phyloP scores from a whole-genome alignment of 2,113 vertebrate species.

The Promerops cafer region DNA sequence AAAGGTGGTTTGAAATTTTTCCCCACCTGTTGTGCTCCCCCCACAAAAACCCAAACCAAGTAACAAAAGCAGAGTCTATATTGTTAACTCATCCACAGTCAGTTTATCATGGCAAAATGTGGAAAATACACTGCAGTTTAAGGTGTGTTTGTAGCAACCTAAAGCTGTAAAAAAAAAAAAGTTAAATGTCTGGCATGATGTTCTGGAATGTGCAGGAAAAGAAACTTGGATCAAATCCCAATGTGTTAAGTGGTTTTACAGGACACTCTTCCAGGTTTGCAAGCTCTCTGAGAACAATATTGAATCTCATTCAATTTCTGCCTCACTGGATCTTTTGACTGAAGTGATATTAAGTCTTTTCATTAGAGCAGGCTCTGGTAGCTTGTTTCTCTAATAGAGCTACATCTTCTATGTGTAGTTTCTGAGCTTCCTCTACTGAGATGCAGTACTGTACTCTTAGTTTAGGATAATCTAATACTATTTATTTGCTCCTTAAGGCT shows the following conservation, averaged over 20 bases:
- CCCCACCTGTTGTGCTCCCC: neutral
- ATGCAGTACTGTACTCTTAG: neutral
- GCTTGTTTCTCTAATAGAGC: neutral
- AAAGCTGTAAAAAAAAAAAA: neutral
- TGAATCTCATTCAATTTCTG: neutral
- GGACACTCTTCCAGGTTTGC: neutral
- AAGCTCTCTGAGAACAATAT: neutral
- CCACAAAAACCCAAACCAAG: neutral
- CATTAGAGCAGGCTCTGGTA: neutral
- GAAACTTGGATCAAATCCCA: neutral
- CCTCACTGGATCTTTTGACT: neutral
- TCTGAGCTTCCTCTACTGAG: neutral
- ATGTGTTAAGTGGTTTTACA: neutral
- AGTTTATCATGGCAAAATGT: neutral
- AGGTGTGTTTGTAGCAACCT: neutral
- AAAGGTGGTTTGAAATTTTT: neutral
- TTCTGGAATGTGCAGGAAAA: neutral
- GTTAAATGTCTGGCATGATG: neutral
- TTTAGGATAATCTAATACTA: neutral
- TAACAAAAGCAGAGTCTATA: neutral
- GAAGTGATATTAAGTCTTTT: neutral
- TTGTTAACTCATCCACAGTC: neutral
- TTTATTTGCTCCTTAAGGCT: neutral
- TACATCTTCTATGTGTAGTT: neutral
- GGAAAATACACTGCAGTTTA: neutral